Percentiles rank a stretch among this genome's conserved stretches.
These are phyloP conservation scores for Suncus etruscus DNA, from an alignment of 2,113 vertebrate genomes.

Conservation along the genomic window DNA sequence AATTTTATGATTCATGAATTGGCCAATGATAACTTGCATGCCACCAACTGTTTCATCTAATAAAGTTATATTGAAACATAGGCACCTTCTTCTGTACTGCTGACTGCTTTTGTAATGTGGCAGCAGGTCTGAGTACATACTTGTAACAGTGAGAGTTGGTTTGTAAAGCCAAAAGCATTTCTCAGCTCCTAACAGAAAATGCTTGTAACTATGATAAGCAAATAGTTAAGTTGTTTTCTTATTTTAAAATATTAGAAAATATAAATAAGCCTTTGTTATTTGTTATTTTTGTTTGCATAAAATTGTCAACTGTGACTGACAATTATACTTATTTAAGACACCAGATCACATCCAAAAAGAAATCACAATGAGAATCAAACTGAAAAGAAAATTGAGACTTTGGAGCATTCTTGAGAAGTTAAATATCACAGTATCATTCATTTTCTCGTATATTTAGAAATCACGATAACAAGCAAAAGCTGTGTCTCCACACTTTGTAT, in stretches of 20 bases:
- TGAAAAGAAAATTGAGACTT: neutral
- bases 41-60: slow-evolving; percentile 23
- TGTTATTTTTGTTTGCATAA: neutral
- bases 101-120: neutral
- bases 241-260: neutral
- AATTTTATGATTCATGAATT: neutral
- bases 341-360: neutral
- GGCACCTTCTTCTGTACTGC: neutral
- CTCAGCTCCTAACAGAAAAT: neutral
- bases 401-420: neutral
- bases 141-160: neutral
- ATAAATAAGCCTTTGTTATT: neutral
- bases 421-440: neutral
- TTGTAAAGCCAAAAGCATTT: neutral
- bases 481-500: neutral
- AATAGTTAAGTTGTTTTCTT: slow-evolving; percentile 24
- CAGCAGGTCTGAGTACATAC: neutral
- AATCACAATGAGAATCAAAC: neutral
- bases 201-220: neutral
- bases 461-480: neutral
- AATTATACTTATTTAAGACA: neutral
- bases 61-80: slow-evolving; percentile 66
- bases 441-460: neutral
- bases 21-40: neutral
- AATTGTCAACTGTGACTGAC: neutral